Conservation (phyloP, 2,113 vertebrate genomes). For the Nipponia nippon region DNA sequence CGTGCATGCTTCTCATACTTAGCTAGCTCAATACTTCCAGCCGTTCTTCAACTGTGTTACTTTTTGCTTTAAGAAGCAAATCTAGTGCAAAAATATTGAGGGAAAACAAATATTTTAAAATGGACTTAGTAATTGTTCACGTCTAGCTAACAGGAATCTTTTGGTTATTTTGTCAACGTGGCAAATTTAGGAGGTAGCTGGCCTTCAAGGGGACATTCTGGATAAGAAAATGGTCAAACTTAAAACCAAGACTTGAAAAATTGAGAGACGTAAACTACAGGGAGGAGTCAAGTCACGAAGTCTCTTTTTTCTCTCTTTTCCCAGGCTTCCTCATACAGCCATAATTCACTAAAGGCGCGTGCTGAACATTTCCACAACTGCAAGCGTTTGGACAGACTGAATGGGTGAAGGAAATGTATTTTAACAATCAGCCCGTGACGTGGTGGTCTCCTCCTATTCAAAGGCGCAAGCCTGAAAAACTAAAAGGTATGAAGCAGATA, state of each 20-base stretch:
- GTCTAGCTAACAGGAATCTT: background rate
- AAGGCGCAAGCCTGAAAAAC: background rate
- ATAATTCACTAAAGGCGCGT: background rate
- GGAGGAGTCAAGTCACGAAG: background rate
- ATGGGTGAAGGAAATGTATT: background rate
- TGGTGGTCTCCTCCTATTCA: background rate
- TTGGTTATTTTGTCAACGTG: background rate
- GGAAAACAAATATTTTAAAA: background rate
- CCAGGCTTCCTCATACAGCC: background rate
- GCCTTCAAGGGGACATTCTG: background rate
- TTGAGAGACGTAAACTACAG: background rate
- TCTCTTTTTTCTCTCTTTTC: background rate
- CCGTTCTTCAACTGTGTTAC: background rate
- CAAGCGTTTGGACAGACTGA: background rate
- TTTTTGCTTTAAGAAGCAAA: constrained; percentile 19
- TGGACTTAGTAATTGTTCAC: background rate
- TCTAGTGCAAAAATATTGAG: background rate
- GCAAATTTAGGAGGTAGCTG: background rate
- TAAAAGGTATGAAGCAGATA: background rate
- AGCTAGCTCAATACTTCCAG: background rate
- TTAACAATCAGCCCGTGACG: background rate
- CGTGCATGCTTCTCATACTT: background rate
- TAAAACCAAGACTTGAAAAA: background rate
- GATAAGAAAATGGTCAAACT: background rate
- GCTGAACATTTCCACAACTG: background rate